These are phyloP conservation scores for Cossypha niveicapilla DNA, from an alignment of 2,797 vertebrate genomes.

Conservation along the genomic window DNA sequence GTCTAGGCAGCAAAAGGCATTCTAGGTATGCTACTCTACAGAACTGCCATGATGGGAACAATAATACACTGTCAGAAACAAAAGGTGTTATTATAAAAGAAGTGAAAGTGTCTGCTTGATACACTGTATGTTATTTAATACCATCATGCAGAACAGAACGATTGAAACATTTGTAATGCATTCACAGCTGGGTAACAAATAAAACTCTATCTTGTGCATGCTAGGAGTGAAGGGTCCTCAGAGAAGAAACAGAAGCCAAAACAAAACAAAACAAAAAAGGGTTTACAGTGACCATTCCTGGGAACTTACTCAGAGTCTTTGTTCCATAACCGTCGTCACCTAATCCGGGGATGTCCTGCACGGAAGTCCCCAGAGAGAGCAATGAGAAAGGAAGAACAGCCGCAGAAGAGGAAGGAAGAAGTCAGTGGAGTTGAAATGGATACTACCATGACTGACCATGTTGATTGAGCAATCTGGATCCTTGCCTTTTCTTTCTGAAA, in stretches of 20 bases:
- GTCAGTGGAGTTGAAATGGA: slow-evolving; percentile 83
- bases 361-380: slow-evolving; percentile 87
- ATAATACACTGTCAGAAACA: slow-evolving; percentile 65
- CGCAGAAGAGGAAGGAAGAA: slow-evolving; percentile 88
- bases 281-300: slow-evolving; percentile 85
- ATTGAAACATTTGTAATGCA: slow-evolving; percentile 74
- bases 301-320: slow-evolving; percentile 99
- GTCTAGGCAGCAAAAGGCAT: slow-evolving; percentile 28
- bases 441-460: slow-evolving; percentile 83
- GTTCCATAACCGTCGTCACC: slow-evolving; percentile 99
- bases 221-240: slow-evolving; percentile 77
- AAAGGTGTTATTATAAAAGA: slow-evolving; percentile 64
- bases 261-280: slow-evolving; percentile 71
- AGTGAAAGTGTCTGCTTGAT: slow-evolving; percentile 66
- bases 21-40: slow-evolving; percentile 40
- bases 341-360: slow-evolving; percentile 98
- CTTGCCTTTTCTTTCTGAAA: slow-evolving; percentile 40
- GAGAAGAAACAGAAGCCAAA: slow-evolving; percentile 77
- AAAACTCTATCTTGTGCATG: slow-evolving; percentile 84
- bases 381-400: slow-evolving; percentile 88
- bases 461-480: slow-evolving; percentile 76
- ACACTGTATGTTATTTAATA: slow-evolving; percentile 74
- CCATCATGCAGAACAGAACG: slow-evolving; percentile 79
- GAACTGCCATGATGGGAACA: slow-evolving; percentile 57
- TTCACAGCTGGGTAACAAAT: slow-evolving; percentile 80